phyloP scores from a whole-genome alignment of 1,140 invertebrate genomes.

The Lucilia sericata region DNA sequence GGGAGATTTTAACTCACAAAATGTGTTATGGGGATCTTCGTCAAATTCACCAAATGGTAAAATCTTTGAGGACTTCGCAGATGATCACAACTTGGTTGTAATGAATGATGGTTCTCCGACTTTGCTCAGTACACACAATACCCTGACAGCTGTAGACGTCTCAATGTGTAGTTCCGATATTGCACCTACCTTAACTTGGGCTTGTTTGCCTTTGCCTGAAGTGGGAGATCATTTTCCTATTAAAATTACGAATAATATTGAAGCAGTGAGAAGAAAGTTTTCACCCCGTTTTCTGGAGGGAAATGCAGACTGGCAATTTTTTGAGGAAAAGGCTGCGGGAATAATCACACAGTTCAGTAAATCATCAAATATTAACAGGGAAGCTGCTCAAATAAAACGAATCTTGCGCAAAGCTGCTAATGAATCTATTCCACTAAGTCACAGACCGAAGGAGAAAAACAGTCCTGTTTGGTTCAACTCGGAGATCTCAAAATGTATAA shows the following conservation, averaged over 20 bases:
- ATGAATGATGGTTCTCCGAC: conserved; percentile 13
- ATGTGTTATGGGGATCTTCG: not conserved
- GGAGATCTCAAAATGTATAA: not conserved
- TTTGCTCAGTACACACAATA: not conserved
- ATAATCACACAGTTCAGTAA: not conserved
- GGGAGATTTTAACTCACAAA: not conserved
- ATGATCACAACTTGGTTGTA: not conserved
- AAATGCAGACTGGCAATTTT: not conserved
- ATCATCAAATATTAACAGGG: conserved; percentile 1
- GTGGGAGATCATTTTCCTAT: conserved; percentile 28
- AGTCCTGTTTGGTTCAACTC: not conserved
- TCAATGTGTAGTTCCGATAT: not conserved
- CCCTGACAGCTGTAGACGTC: not conserved
- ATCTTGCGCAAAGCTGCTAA: not conserved
- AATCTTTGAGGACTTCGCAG: not conserved
- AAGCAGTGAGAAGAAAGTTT: not conserved
- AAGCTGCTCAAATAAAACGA: conserved; percentile 8
- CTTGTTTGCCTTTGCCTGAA: not conserved
- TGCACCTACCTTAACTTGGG: not conserved
- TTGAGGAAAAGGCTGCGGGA: not conserved
- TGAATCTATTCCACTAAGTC: not conserved
- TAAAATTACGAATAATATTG: not conserved
- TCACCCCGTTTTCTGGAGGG: not conserved
- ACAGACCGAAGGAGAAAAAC: not conserved
- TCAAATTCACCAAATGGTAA: not conserved